Conservation (phyloP, 1,140 invertebrate genomes). For the Grapholita molesta region DNA sequence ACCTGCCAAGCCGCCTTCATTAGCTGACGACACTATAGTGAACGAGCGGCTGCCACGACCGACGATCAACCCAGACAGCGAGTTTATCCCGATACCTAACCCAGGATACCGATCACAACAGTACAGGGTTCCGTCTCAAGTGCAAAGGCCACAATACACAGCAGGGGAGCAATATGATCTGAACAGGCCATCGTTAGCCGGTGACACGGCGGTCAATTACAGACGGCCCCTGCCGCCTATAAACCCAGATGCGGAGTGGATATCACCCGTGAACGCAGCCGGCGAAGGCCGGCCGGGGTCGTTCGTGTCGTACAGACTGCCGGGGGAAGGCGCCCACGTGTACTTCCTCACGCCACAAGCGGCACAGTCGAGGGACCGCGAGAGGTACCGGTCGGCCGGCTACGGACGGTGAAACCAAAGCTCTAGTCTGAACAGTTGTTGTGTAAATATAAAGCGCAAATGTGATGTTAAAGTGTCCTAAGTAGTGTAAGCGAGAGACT, state of each 20-base stretch:
- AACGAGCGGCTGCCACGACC: conserved; percentile 81
- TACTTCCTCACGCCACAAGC: conserved; percentile 87
- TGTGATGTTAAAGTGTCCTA: conserved; percentile 77
- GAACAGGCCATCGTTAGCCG: conserved; percentile 73
- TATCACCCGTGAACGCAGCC: conserved; percentile 65
- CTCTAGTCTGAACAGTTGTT: conserved; percentile 66
- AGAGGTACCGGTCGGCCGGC: conserved; percentile 67
- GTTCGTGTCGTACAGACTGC: conserved; percentile 83
- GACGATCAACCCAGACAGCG: conserved; percentile 81
- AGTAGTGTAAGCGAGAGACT: conserved; percentile 73
- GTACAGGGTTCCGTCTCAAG: conserved; percentile 53
- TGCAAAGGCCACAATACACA: conserved; percentile 50
- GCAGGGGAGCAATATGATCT: conserved; percentile 61
- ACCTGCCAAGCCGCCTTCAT: conserved; percentile 61
- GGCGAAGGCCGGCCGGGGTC: conserved; percentile 76
- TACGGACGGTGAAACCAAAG: conserved; percentile 75
- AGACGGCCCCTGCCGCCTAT: conserved; percentile 78
- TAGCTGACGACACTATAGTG: conserved; percentile 80
- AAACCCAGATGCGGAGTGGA: conserved; percentile 85
- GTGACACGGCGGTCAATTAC: conserved; percentile 83
- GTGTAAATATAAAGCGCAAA: conserved; percentile 75
- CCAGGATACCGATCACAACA: conserved; percentile 67
- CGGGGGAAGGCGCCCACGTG: conserved; percentile 84
- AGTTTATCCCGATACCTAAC: conserved; percentile 80
- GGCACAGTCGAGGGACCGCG: conserved; percentile 76